Evolutionary conservation across 2,888 invertebrate species (phyloP).

Genomic region (Platycnemis pennipes): DNA sequence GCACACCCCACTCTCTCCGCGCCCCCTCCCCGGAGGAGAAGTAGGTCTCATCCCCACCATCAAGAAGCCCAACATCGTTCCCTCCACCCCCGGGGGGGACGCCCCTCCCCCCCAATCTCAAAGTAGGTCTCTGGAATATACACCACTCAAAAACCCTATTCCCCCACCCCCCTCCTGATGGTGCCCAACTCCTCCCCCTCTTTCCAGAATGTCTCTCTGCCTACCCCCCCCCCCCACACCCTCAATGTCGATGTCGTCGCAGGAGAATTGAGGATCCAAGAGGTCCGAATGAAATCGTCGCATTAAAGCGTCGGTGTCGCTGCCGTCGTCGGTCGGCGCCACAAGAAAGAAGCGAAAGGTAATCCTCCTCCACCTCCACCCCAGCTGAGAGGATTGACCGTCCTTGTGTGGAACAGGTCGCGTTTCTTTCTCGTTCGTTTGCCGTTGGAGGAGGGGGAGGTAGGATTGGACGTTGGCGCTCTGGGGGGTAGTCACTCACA

Average conservation of each 20-base stretch:
- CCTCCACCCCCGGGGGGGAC: background rate
- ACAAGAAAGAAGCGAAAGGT: no score
- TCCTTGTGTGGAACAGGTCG: no score
- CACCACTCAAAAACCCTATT: background rate
- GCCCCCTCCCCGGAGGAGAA: background rate
- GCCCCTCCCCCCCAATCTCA: background rate
- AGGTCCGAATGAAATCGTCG: no score
- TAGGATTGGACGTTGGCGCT: background rate
- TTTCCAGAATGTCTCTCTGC: background rate
- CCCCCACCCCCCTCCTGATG: background rate
- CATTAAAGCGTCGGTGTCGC: no score
- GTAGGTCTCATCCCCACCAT: background rate
- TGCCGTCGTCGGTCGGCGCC: no score
- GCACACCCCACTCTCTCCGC: background rate
- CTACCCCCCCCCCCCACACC: no score
- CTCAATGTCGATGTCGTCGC: no score
- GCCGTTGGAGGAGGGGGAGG: background rate
- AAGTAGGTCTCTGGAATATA: background rate
- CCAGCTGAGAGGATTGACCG: no score
- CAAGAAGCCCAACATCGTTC: background rate
- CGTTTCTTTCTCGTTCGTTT: no score
- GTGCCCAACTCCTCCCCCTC: background rate
- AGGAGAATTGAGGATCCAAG: no score
- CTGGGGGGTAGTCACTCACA: background rate
- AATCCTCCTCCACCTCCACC: no score